A percentile compares a stretch with the other conserved stretches of the same genome.
Conservation (phyloP, 2,888 invertebrate species). For the Meloe dianella region DNA sequence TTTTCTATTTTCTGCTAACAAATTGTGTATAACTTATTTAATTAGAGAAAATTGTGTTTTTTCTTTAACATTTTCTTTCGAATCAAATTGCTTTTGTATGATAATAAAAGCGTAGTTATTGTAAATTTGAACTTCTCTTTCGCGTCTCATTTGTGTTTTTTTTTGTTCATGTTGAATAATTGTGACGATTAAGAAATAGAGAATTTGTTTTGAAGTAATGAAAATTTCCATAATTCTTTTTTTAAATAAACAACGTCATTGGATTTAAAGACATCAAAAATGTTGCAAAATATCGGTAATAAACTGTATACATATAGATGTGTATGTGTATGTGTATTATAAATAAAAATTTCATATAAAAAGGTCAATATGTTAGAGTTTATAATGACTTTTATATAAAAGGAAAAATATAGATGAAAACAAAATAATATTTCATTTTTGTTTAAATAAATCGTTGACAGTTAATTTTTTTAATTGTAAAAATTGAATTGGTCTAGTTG, state of each 20-base stretch:
- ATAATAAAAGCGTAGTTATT: too few species aligned
- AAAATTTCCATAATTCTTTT: neutral
- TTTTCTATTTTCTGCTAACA: too few species aligned
- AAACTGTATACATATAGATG: neutral
- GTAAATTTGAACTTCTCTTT: too few species aligned
- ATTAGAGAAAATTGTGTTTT: too few species aligned
- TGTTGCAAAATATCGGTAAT: neutral
- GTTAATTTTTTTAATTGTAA: neutral
- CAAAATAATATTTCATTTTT: conserved; percentile 15
- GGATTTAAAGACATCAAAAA: neutral
- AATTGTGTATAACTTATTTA: too few species aligned
- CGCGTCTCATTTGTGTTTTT: too few species aligned
- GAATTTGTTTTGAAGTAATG: too few species aligned
- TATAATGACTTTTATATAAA: too few species aligned
- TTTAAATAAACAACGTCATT: neutral
- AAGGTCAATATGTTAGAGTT: conserved; percentile 34
- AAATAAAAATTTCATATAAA: conserved; percentile 28
- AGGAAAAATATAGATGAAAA: conserved; percentile 27
- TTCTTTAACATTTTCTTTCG: too few species aligned
- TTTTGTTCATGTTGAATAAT: too few species aligned
- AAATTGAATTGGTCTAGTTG: neutral
- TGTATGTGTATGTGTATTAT: neutral
- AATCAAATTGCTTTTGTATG: too few species aligned
- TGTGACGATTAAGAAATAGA: neutral
- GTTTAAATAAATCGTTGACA: conserved; percentile 2